Evolutionary conservation across 2,113 vertebrate genomes (phyloP).

Genomic region (Delphinapterus leucas): DNA sequence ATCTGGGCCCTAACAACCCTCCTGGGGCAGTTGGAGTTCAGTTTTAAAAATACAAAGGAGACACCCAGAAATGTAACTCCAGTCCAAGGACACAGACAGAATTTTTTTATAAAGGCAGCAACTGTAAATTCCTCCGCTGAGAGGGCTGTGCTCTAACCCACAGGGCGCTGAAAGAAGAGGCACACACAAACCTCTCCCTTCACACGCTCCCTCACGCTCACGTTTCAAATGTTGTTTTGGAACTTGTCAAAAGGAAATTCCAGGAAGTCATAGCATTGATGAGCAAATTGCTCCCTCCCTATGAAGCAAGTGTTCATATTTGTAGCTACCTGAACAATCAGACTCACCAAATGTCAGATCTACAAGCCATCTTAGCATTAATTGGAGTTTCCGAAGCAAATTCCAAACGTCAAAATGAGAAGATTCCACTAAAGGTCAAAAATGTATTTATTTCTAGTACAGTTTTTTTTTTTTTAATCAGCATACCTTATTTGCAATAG

Average conservation of each 20-base stretch:
- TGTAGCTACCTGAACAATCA: slow-evolving; percentile 37
- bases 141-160: neutral
- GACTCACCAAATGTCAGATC: slow-evolving; percentile 8
- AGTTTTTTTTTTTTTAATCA: neutral
- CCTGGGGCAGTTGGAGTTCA: slow-evolving; percentile 33
- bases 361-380: neutral
- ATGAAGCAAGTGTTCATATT: neutral
- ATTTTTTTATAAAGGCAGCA: slow-evolving; percentile 38
- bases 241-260: slow-evolving; percentile 53
- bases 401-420: slow-evolving; percentile 35
- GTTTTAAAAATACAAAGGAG: slow-evolving; percentile 62
- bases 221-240: neutral
- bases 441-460: neutral
- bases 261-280: slow-evolving; percentile 21
- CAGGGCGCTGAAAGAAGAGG: neutral
- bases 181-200: neutral
- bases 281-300: neutral
- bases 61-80: slow-evolving; percentile 49
- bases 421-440: slow-evolving; percentile 47
- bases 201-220: neutral
- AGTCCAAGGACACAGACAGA: slow-evolving; percentile 49
- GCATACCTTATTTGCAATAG: neutral
- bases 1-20: neutral
- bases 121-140: slow-evolving; percentile 58
- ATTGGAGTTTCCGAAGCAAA: neutral